phyloP scores from a whole-genome alignment of 2,797 vertebrate species.

The Jordanella pulchra region DNA sequence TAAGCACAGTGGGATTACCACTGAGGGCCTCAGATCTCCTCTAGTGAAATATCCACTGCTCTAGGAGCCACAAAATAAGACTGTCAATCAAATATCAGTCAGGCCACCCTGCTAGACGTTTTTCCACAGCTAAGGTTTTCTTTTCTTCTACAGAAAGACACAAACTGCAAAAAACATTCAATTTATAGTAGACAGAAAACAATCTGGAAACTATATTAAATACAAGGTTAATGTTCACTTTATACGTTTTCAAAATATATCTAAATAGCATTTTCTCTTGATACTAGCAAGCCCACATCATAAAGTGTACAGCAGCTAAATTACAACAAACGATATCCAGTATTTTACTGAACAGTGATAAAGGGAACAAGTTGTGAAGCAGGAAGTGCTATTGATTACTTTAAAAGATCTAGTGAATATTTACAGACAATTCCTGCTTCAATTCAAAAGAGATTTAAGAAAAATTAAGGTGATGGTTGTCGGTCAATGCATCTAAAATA shows the following conservation, averaged over 20 bases:
- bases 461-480: too few species aligned
- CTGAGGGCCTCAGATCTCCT: constrained; percentile 65
- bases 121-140: not conserved
- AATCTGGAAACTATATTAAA: not conserved
- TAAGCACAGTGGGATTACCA: constrained; percentile 70
- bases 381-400: too few species aligned
- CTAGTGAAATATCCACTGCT: constrained; percentile 54
- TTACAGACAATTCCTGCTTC: too few species aligned
- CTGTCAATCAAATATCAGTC: constrained; percentile 55
- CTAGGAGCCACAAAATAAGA: constrained; percentile 37
- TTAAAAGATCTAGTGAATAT: too few species aligned
- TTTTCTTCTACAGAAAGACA: not conserved
- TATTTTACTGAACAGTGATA: too few species aligned
- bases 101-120: not conserved
- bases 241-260: not conserved
- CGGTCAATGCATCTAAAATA: too few species aligned
- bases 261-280: too few species aligned
- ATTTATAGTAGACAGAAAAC: too few species aligned
- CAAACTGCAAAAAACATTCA: not conserved
- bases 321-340: too few species aligned
- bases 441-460: too few species aligned
- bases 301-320: too few species aligned
- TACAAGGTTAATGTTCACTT: not conserved
- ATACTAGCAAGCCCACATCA: not conserved
- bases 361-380: too few species aligned